A percentile compares a stretch with the other conserved stretches of the same genome.
These are phyloP conservation scores for Leucosticte australis DNA, from an alignment of 2,113 vertebrate genomes.

Conservation along the genomic window DNA sequence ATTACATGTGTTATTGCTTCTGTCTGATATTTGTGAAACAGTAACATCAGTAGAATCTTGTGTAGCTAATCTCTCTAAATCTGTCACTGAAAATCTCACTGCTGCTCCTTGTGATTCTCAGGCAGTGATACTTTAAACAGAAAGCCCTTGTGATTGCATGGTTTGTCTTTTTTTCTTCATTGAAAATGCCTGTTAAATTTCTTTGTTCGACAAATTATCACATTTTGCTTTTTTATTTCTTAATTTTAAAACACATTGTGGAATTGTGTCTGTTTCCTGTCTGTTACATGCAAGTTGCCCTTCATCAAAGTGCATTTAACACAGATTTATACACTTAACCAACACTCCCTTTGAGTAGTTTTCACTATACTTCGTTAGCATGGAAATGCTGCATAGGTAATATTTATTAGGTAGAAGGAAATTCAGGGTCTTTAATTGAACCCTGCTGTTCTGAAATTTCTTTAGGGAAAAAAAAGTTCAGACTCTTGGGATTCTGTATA, in stretches of 20 bases:
- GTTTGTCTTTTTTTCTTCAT: not conserved
- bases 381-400: slow-evolving; percentile 67
- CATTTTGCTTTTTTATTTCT: slow-evolving; percentile 11
- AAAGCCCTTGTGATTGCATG: not conserved
- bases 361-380: slow-evolving; percentile 69
- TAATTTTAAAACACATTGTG: slow-evolving; percentile 27
- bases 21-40: not conserved
- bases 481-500: slow-evolving; percentile 55
- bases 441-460: slow-evolving; percentile 67
- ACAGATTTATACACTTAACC: slow-evolving; percentile 66
- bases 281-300: not conserved
- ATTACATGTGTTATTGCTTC: not conserved
- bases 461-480: not conserved
- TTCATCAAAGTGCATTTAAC: slow-evolving; percentile 39
- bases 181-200: not conserved
- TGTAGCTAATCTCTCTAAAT: not conserved
- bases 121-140: not conserved
- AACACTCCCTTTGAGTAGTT: slow-evolving; percentile 63
- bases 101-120: slow-evolving; percentile 19
- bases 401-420: slow-evolving; percentile 73
- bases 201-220: slow-evolving; percentile 6
- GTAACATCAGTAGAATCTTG: slow-evolving; percentile 17
- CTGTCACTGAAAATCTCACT: not conserved
- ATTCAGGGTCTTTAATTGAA: slow-evolving; percentile 69
- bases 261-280: slow-evolving; percentile 47